phyloP scores from a whole-genome alignment of 1,140 invertebrate genomes.

The Neodiprion virginianus region DNA sequence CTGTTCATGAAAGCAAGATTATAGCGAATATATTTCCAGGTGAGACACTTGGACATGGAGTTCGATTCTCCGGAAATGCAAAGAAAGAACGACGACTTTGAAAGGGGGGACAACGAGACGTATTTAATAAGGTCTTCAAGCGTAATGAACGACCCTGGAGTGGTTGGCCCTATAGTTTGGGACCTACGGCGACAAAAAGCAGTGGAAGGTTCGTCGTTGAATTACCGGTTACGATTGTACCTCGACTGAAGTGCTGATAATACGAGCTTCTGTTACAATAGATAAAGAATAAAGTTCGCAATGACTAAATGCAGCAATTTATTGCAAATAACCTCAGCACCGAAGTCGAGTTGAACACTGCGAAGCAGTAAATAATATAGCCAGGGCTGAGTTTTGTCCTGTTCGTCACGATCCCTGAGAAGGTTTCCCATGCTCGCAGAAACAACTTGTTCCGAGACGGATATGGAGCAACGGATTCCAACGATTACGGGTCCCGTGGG shows the following conservation, averaged over 20 bases:
- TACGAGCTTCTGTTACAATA: too few relatives aligned
- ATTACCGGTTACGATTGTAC: background rate
- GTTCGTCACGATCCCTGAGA: constrained; percentile 14
- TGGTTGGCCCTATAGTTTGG: constrained; percentile 84
- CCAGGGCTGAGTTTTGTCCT: background rate
- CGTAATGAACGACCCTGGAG: constrained; percentile 74
- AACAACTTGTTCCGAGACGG: constrained; percentile 32
- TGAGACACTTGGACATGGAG: constrained; percentile 51
- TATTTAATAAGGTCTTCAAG: constrained; percentile 51
- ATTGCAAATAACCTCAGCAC: background rate
- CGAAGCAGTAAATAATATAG: background rate
- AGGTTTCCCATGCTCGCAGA: constrained; percentile 27
- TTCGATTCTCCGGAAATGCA: constrained; percentile 48
- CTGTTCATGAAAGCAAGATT: too few relatives aligned
- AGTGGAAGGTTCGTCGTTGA: constrained; percentile 41
- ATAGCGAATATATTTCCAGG: constrained; percentile 29
- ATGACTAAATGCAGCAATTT: too few relatives aligned
- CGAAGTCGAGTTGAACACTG: background rate
- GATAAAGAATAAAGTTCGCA: too few relatives aligned
- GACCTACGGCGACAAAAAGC: constrained; percentile 65
- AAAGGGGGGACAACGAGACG: constrained; percentile 34
- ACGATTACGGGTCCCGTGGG: constrained; percentile 55
- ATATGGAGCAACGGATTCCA: constrained; percentile 47
- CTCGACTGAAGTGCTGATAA: too few relatives aligned
- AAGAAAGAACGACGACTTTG: constrained; percentile 21